phyloP scores from a whole-genome alignment of 2,113 vertebrate species.

The Chloropsis cyanopogon region DNA sequence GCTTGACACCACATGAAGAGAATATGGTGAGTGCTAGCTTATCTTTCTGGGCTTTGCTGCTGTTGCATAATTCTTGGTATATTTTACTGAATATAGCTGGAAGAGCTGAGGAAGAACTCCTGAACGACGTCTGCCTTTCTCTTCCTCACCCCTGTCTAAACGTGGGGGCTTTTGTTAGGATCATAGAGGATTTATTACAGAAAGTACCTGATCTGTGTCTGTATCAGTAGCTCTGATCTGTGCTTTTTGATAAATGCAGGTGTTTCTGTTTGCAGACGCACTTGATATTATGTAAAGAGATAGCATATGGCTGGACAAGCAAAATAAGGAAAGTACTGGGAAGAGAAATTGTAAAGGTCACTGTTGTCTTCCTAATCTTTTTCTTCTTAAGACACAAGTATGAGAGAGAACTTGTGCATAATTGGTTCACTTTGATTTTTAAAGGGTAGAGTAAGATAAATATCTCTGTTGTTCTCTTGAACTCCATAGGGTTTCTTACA shows the following conservation, averaged over 20 bases:
- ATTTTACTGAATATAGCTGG: background rate
- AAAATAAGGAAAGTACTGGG: background rate
- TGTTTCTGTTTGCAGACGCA: background rate
- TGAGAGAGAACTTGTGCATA: background rate
- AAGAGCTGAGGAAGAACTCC: background rate
- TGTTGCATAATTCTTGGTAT: background rate
- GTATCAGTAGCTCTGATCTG: background rate
- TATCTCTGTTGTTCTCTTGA: background rate
- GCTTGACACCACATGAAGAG: background rate
- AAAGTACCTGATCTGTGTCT: background rate
- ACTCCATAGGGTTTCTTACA: background rate
- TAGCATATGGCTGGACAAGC: background rate
- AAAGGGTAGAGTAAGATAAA: constrained; percentile 31
- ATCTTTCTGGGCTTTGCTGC: background rate
- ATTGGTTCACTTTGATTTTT: constrained; percentile 48
- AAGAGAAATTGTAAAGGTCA: background rate
- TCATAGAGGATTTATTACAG: background rate
- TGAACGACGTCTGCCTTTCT: background rate
- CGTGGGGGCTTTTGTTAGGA: background rate
- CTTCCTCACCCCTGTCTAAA: background rate
- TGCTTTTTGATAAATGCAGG: background rate
- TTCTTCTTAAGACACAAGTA: background rate
- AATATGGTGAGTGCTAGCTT: background rate
- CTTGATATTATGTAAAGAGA: background rate
- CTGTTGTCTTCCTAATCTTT: background rate